Evolutionary conservation across 92 coral and sea anemone genomes (phyloP).

Genomic region (Epizoanthus fatuus): DNA sequence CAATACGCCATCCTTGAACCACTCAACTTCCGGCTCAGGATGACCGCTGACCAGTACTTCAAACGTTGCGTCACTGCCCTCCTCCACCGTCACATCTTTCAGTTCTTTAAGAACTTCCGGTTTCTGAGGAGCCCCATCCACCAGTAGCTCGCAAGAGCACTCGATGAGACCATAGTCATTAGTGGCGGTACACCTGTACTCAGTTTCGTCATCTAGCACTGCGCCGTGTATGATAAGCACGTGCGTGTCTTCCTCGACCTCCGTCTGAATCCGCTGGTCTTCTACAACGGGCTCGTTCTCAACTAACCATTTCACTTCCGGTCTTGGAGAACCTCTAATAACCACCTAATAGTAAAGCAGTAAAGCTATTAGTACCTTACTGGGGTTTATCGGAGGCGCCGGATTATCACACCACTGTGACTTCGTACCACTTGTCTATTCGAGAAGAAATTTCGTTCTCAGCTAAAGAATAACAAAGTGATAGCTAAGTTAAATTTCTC

Average conservation of each 20-base stretch:
- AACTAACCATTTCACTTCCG: constrained; percentile 84
- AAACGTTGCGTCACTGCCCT: constrained; percentile 74
- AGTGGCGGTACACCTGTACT: constrained; percentile 84
- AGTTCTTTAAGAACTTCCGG: constrained; percentile 85
- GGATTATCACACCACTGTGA: too few relatives aligned
- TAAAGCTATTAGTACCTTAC: background rate
- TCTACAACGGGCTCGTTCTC: constrained; percentile 85
- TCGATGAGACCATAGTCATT: constrained; percentile 76
- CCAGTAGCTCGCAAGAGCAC: constrained; percentile 81
- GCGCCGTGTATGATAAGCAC: constrained; percentile 78
- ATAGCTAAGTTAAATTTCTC: too few relatives aligned
- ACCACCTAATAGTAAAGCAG: constrained; percentile 19
- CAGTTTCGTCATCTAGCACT: constrained; percentile 87
- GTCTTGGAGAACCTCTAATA: constrained; percentile 82
- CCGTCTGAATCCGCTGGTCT: constrained; percentile 62
- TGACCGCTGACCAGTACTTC: constrained; percentile 81
- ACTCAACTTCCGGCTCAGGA: constrained; percentile 86
- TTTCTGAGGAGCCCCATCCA: constrained; percentile 76
- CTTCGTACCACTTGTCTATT: too few relatives aligned
- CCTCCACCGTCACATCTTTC: constrained; percentile 59
- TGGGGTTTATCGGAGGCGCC: too few relatives aligned
- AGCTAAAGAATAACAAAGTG: too few relatives aligned
- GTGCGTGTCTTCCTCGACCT: constrained; percentile 66
- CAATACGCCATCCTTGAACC: constrained; percentile 85
- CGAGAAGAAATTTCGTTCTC: too few relatives aligned